Conservation (phyloP, 1,140 invertebrate species). For the Platorchestia sp. region DNA sequence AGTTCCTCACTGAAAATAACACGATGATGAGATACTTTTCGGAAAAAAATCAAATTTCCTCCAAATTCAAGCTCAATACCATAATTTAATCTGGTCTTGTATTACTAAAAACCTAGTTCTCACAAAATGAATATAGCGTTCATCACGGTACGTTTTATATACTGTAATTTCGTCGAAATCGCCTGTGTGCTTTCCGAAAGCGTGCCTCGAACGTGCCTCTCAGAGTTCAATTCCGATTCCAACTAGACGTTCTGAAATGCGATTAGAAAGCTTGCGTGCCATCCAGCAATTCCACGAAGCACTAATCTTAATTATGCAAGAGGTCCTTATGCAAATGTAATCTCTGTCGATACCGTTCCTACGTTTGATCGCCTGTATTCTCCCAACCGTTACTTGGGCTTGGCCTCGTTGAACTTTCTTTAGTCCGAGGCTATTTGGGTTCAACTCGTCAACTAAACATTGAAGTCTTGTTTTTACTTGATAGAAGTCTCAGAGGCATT, state of each 20-base stretch:
- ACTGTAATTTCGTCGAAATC: background rate
- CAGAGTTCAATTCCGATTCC: background rate
- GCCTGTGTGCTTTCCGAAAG: background rate
- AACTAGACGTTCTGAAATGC: background rate
- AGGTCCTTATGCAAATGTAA: slow-evolving; percentile 29
- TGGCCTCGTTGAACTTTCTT: background rate
- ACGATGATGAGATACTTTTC: background rate
- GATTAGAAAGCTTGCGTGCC: background rate
- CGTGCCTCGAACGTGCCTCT: background rate
- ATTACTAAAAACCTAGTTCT: background rate
- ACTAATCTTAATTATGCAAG: background rate
- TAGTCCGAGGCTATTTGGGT: background rate
- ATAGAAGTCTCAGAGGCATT: background rate
- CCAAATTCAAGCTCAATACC: too few relatives aligned
- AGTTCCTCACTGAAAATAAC: background rate
- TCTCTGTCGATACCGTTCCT: background rate
- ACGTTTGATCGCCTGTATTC: background rate
- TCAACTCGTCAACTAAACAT: background rate
- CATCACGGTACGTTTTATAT: background rate
- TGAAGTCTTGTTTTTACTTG: too few relatives aligned
- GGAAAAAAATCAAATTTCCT: background rate
- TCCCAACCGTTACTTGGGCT: background rate
- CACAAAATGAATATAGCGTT: background rate
- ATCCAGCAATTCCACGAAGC: background rate
- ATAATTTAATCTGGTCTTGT: too few relatives aligned